These are phyloP conservation scores for Colletes gigas DNA, from an alignment of 1,140 invertebrate genomes.

Conservation along the genomic window DNA sequence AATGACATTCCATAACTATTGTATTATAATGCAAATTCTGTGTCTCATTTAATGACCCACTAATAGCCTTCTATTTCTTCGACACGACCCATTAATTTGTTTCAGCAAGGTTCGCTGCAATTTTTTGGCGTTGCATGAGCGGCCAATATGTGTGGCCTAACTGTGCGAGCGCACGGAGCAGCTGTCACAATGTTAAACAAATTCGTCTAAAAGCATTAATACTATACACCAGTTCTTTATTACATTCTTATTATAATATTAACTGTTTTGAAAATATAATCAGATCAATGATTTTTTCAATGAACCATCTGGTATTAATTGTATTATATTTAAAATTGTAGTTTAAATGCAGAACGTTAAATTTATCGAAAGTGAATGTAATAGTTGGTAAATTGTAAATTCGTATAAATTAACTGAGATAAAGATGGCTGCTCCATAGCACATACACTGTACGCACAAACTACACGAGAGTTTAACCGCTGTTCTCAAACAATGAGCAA, in stretches of 20 bases:
- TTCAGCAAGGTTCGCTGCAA: constrained; percentile 79
- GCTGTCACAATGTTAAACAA: constrained; percentile 66
- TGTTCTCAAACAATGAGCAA: constrained; percentile 73
- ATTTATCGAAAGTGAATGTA: no score
- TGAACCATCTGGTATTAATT: no score
- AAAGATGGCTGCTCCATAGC: constrained; percentile 79
- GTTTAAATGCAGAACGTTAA: no score
- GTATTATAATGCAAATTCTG: constrained; percentile 55
- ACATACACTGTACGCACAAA: constrained; percentile 78
- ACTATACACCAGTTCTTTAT: no score
- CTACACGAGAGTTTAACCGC: constrained; percentile 79
- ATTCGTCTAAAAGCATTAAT: background rate
- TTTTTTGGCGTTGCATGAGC: constrained; percentile 81
- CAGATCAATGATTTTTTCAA: no score
- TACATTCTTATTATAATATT: no score
- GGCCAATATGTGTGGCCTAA: constrained; percentile 71
- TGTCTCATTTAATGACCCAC: constrained; percentile 60
- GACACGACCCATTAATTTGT: constrained; percentile 75
- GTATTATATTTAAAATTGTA: no score
- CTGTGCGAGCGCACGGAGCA: constrained; percentile 79
- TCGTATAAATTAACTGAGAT: constrained; percentile 9
- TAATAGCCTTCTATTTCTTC: constrained; percentile 70
- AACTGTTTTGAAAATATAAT: background rate
- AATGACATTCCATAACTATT: constrained; percentile 50
- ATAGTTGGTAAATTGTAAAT: no score